phyloP scores from a whole-genome alignment of 2,797 vertebrate species.

The Cyclura pinguis region DNA sequence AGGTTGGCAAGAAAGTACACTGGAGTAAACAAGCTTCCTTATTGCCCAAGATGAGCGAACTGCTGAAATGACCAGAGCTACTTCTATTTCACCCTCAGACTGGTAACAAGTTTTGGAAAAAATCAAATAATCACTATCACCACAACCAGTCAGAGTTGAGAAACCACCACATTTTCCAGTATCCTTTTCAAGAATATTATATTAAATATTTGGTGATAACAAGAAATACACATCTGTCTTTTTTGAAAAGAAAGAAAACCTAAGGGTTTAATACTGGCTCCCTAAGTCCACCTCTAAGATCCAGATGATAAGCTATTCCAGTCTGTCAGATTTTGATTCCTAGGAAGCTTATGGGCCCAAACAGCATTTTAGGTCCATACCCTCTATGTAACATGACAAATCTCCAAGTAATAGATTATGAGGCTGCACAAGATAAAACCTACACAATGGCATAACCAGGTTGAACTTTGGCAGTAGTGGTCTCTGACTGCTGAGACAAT shows the following conservation, averaged over 20 bases:
- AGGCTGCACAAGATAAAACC: background rate
- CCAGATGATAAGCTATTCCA: background rate
- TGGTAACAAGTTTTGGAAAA: background rate
- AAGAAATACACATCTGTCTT: background rate
- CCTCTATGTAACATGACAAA: background rate
- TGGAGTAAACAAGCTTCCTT: background rate
- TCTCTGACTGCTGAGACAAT: background rate
- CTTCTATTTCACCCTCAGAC: background rate
- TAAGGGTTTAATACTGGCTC: background rate
- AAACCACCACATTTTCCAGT: background rate
- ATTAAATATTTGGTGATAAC: background rate
- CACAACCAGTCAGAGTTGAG: background rate
- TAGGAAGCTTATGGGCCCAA: background rate
- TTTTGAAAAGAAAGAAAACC: background rate
- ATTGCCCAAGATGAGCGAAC: background rate
- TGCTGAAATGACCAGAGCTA: background rate
- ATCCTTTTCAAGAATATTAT: background rate
- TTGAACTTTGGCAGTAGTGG: background rate
- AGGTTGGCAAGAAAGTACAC: background rate
- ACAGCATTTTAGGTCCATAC: background rate
- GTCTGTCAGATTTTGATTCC: background rate
- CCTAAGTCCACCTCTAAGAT: background rate
- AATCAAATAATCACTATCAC: background rate
- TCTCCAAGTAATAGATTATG: background rate
- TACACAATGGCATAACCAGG: background rate